A percentile compares a stretch with the other conserved stretches of the same genome.
phyloP scores from a whole-genome alignment of 2,888 invertebrate species.

The Caenorhabditis zanzibari region DNA sequence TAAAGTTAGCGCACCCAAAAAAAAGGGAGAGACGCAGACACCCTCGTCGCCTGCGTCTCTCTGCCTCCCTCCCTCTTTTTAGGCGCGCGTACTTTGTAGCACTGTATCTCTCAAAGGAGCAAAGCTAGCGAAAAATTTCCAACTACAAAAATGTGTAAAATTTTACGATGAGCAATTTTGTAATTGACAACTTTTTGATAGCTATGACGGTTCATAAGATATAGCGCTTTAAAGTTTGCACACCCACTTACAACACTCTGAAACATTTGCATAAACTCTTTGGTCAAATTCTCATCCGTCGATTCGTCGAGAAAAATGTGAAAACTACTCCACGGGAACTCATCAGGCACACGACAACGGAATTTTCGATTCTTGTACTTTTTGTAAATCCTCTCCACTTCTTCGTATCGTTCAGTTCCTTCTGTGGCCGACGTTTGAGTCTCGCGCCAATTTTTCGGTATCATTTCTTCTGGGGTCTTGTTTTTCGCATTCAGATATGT shows the following conservation, averaged over 20 bases:
- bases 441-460: neutral
- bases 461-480: neutral
- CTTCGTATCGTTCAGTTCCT: neutral
- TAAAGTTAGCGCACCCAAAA: too few relatives aligned
- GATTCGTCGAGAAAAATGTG: constrained; percentile 4
- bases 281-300: neutral
- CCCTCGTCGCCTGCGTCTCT: too few relatives aligned
- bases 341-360: constrained; percentile 18
- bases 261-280: neutral
- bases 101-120: too few relatives aligned
- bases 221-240: too few relatives aligned
- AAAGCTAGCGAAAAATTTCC: too few relatives aligned
- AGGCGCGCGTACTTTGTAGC: too few relatives aligned
- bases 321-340: constrained; percentile 17
- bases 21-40: too few relatives aligned
- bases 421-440: neutral
- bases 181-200: too few relatives aligned
- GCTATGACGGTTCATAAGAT: too few relatives aligned
- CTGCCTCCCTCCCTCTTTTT: too few relatives aligned
- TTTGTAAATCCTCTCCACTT: constrained; percentile 11
- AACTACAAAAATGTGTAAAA: too few relatives aligned
- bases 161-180: too few relatives aligned
- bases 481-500: neutral
- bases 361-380: constrained; percentile 22
- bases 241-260: constrained; percentile 35